Conservation (phyloP, 1,140 invertebrate species). For the Aleiodes sp. region DNA sequence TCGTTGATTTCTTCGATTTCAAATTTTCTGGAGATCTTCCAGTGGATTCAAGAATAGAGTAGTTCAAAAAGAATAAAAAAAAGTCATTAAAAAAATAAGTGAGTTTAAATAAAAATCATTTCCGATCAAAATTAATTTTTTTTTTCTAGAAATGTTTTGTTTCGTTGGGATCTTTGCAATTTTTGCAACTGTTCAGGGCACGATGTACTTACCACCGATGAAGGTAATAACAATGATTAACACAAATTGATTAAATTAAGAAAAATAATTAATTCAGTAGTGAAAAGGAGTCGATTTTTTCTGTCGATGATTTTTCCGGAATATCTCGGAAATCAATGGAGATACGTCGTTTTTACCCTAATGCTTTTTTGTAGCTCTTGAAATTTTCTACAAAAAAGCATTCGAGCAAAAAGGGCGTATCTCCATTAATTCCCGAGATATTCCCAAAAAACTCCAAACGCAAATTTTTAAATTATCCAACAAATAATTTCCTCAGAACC, state of each 20-base stretch:
- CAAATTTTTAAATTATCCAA: too few relatives aligned
- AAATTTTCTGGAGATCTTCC: too few relatives aligned
- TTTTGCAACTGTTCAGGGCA: slow-evolving; percentile 39
- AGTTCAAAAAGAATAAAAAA: too few relatives aligned
- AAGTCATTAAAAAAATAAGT: not conserved
- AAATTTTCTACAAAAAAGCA: not conserved
- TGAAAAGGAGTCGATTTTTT: too few relatives aligned
- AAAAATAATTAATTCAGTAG: too few relatives aligned
- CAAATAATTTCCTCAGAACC: slow-evolving; percentile 45
- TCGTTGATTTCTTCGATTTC: too few relatives aligned
- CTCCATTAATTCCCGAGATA: not conserved
- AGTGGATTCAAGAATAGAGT: too few relatives aligned
- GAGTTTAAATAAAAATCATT: not conserved
- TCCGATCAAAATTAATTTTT: not conserved
- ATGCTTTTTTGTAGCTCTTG: not conserved
- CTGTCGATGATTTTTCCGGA: too few relatives aligned
- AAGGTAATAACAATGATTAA: too few relatives aligned
- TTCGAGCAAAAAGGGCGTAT: not conserved
- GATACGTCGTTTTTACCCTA: not conserved
- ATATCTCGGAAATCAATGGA: not conserved
- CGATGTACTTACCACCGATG: slow-evolving; percentile 43
- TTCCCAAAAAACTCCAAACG: slow-evolving; percentile 10
- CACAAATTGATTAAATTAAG: too few relatives aligned
- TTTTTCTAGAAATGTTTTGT: slow-evolving; percentile 38
- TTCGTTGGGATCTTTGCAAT: slow-evolving; percentile 39